These are phyloP conservation scores for Tringa solitaria DNA, from an alignment of 2,113 vertebrate species.

Conservation along the genomic window DNA sequence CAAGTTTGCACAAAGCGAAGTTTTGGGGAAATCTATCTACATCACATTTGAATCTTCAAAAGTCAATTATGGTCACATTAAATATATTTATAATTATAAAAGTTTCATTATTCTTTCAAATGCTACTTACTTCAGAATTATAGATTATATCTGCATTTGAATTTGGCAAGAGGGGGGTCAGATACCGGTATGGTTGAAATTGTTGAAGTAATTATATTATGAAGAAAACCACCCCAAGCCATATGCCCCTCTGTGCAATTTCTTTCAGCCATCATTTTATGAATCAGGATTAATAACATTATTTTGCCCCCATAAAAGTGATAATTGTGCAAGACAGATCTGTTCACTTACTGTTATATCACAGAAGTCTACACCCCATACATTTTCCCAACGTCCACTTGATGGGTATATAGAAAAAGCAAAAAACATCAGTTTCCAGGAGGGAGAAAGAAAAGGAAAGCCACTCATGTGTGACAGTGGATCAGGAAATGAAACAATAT, in stretches of 20 bases:
- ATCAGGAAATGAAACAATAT: background rate
- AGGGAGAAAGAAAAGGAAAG: background rate
- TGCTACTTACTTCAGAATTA: background rate
- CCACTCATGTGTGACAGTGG: background rate
- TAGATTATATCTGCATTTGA: background rate
- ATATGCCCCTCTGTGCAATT: background rate
- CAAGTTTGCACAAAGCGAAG: background rate
- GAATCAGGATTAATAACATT: background rate
- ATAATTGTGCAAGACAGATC: background rate
- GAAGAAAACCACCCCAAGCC: background rate
- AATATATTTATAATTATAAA: background rate
- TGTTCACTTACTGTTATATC: background rate
- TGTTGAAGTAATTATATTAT: background rate
- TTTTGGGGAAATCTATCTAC: background rate
- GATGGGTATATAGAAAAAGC: accelerated
- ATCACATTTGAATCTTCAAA: background rate
- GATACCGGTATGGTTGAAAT: background rate
- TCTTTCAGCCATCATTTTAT: background rate
- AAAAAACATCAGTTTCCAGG: background rate
- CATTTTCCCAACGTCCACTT: background rate
- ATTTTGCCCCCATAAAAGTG: background rate
- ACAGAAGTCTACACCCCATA: background rate
- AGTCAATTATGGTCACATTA: background rate
- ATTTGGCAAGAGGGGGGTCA: background rate
- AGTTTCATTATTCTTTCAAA: background rate